Base-by-base conservation (phyloP, 1,140 invertebrate genomes). In the Hylyphantes graminicola region DNA sequence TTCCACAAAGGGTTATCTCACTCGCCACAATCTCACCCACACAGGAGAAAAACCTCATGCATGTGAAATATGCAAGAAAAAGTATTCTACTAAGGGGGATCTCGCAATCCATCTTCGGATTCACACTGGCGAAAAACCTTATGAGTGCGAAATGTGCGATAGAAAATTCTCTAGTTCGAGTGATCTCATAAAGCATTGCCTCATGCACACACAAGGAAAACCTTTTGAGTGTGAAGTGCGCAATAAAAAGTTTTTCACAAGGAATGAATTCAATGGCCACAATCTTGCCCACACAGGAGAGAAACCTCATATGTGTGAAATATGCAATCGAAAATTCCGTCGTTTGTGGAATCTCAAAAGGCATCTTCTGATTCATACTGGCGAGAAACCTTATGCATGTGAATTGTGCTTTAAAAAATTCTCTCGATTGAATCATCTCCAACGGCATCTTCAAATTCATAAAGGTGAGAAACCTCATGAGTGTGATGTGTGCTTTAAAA, bases 381-480 rank as follows among this genome's bases (percentile, higher is more conserved):
- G 19, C 21, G 63, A 65, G 21, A 65, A 65, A n/a, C 63, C 63
- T 11, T 11, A 19, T 21, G n/a, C 63, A 19, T 65, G 63, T 65
- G 61, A 6, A 9, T 11, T 78, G 0, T 78, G 76, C 51, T 8
- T 7, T 19, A 59, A 53, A 21, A 9, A 6, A 10, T 78, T 78
- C 19, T 48, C 61, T 6, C 15, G 48, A 10, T 15, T 15, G 15
- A 48, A 21, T 63, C 12, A n/a, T 35, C 65, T 78, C 63, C 8
- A 17, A 11, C 7, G 11, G 11, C 76, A 78, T 65, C n/a, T n/a
- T 50, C 55, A n/a, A n/a, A n/a, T n/a, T n/a, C n/a, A n/a, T n/a
- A n/a, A n/a, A 7, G 54, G 50, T 48, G 76, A 78, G n/a, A 78
- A 78, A 48, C 76, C 61, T 2, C 51, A 65, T 65, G n/a, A 5